Percentiles rank a stretch among this genome's conserved stretches.
These are phyloP conservation scores for Mus musculus DNA, from an alignment of 2,113 vertebrate genomes.

Conservation along the genomic window GRCm39 chr12:87014501-87015000, in stretches of 20 bases:
- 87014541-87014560: neutral
- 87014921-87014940: neutral
- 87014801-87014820: slow-evolving; percentile 17
- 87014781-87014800: neutral
- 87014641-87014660: slow-evolving; percentile 4
- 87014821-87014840: neutral
- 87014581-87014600: neutral
- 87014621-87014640: neutral
- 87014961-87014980: neutral
- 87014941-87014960: neutral
- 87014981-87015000: neutral
- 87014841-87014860: neutral
- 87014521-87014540: neutral
- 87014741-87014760: neutral
- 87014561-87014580: neutral
- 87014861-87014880: neutral
- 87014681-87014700: neutral
- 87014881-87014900: neutral
- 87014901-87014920: neutral
- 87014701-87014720: neutral
- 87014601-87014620: neutral
- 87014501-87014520: neutral
- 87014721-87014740: neutral
- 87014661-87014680: neutral
- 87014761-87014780: neutral